Conservation (phyloP, 35 echinoderm and acorn worm genomes). For the Patiria miniata region DNA sequence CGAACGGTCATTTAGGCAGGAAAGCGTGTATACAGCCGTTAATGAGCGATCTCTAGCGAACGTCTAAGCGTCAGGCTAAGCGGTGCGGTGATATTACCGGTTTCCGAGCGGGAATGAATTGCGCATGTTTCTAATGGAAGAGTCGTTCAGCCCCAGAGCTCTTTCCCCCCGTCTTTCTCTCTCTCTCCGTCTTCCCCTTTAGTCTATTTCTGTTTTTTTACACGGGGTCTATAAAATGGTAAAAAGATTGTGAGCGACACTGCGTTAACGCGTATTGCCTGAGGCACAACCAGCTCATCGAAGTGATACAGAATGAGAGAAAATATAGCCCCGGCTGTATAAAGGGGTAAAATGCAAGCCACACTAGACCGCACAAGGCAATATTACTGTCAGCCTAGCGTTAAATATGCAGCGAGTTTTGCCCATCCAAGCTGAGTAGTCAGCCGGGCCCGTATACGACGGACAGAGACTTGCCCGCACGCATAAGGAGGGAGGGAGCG, state of each 20-base stretch:
- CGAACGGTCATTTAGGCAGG: slow-evolving; percentile 25
- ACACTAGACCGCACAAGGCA: background rate
- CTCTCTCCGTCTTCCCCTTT: too few species aligned
- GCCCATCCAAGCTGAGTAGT: background rate
- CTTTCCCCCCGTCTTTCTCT: background rate
- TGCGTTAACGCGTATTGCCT: slow-evolving; percentile 16
- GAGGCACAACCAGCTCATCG: slow-evolving; percentile 14
- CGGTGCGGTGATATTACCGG: slow-evolving; percentile 19
- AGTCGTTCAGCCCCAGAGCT: slow-evolving; percentile 18
- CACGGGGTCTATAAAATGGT: background rate
- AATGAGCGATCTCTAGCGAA: slow-evolving; percentile 10
- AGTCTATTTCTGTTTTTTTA: background rate
- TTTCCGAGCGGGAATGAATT: background rate
- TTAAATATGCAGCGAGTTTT: slow-evolving; percentile 13
- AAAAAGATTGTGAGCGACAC: background rate
- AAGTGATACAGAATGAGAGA: background rate
- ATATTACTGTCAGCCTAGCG: slow-evolving; percentile 7
- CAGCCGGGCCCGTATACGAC: background rate
- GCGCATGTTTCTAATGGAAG: slow-evolving; percentile 25
- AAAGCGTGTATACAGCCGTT: slow-evolving; percentile 17
- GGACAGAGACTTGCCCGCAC: background rate
- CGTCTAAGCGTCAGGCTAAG: slow-evolving; percentile 3
- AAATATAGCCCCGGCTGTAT: background rate
- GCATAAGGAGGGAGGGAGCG: background rate
- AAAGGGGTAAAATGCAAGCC: background rate